Evolutionary conservation across 1,140 invertebrate genomes (phyloP).

Genomic region (Amphibalanus amphitrite): DNA sequence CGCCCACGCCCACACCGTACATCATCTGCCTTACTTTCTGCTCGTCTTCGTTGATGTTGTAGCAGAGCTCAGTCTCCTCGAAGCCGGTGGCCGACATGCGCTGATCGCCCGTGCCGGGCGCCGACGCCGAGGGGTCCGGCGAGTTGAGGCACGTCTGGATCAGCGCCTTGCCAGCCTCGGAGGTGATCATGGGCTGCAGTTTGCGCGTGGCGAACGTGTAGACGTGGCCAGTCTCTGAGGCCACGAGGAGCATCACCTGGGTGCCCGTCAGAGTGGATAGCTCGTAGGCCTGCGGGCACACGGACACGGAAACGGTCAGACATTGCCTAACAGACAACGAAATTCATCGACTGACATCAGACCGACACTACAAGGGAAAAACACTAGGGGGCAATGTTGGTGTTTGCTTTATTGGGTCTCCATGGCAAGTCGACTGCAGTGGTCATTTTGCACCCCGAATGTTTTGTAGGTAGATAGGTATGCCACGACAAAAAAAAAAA

Average conservation of each 20-base stretch:
- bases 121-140: constrained; percentile 57
- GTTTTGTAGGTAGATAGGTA: neutral
- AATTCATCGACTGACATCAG: no score
- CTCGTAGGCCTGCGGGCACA: constrained; percentile 76
- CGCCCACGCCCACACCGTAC: constrained; percentile 31
- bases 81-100: constrained; percentile 96
- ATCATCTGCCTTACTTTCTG: constrained; percentile 85
- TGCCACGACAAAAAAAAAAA: neutral
- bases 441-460: no score
- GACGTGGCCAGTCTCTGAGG: constrained; percentile 93
- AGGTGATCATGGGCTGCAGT: constrained; percentile 98
- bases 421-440: no score
- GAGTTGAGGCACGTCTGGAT: constrained; percentile 98
- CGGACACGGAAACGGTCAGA: constrained; percentile 19
- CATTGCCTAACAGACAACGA: no score
- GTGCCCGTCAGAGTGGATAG: constrained; percentile 96
- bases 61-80: constrained; percentile 94
- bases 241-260: constrained; percentile 93
- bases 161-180: constrained; percentile 91
- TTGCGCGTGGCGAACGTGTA: constrained; percentile 99
- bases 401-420: no score
- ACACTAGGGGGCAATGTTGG: no score
- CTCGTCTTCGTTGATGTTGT: constrained; percentile 84
- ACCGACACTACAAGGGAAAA: no score
- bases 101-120: constrained; percentile 43